Conservation (phyloP, 2,797 vertebrate species). For the Acanthopagrus latus region DNA sequence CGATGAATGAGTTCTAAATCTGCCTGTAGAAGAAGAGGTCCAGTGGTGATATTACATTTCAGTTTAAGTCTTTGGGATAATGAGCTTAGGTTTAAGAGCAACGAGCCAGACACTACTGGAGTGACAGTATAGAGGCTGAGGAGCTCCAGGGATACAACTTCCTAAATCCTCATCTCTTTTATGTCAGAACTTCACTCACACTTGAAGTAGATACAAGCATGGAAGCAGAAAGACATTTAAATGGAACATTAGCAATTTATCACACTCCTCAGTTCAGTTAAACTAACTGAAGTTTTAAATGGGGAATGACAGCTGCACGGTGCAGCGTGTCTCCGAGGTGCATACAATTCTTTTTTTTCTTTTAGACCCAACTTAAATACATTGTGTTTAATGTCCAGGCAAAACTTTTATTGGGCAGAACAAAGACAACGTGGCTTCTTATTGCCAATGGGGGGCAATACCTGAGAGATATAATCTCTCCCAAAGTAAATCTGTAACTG, state of each 20-base stretch:
- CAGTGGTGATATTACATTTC: conserved; percentile 80
- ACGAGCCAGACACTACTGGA: conserved; percentile 61
- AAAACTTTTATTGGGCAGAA: conserved; percentile 11
- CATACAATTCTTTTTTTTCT: conserved; percentile 24
- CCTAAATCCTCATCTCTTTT: conserved; percentile 81
- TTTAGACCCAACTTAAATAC: conserved; percentile 20
- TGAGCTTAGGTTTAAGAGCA: conserved; percentile 83
- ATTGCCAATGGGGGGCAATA: background rate
- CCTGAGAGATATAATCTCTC: background rate
- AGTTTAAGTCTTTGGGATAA: conserved; percentile 81
- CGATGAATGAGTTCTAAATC: conserved; percentile 79
- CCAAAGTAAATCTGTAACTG: no score
- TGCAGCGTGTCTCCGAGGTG: conserved; percentile 37
- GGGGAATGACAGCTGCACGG: conserved; percentile 37
- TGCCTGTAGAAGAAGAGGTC: conserved; percentile 71
- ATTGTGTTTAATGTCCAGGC: background rate
- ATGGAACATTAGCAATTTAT: conserved; percentile 78
- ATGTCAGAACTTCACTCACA: conserved; percentile 78
- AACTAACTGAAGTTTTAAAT: conserved; percentile 64
- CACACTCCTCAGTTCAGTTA: conserved; percentile 65
- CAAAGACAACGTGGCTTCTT: background rate
- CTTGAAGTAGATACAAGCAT: conserved; percentile 60
- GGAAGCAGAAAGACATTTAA: conserved; percentile 72
- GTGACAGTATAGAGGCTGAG: conserved; percentile 65
- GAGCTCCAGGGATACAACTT: conserved; percentile 81